These are phyloP conservation scores for Brevipalpus yothersi DNA, from an alignment of 1,140 invertebrate genomes.

Conservation along the genomic window DNA sequence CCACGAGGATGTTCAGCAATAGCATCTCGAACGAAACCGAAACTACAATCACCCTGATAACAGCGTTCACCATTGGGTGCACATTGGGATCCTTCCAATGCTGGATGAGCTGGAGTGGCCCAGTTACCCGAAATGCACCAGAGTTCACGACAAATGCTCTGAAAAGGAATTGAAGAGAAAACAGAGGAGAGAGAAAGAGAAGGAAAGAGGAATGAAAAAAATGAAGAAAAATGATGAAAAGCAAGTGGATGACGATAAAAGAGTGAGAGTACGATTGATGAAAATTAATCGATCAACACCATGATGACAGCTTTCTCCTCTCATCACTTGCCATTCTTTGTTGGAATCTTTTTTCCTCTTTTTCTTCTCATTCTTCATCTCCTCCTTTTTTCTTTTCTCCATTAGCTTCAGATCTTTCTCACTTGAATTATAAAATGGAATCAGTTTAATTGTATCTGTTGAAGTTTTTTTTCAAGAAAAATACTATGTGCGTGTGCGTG, in stretches of 20 bases:
- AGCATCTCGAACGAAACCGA: too few relatives aligned
- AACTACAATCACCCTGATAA: conserved; percentile 5
- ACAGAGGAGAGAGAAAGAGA: background rate
- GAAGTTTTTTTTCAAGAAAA: too few relatives aligned
- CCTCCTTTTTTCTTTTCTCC: background rate
- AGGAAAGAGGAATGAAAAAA: background rate
- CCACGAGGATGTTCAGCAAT: too few relatives aligned
- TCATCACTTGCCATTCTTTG: too few relatives aligned
- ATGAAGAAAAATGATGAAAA: background rate
- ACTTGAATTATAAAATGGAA: background rate
- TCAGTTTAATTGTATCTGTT: background rate
- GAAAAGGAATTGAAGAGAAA: conserved; percentile 10
- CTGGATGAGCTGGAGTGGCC: conserved; percentile 21
- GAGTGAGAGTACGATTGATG: background rate
- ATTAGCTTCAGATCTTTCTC: background rate
- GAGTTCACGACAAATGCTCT: conserved; percentile 33
- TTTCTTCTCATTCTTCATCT: background rate
- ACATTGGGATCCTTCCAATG: conserved; percentile 20
- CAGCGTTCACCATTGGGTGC: conserved; percentile 3
- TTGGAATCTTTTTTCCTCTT: background rate
- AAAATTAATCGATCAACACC: background rate
- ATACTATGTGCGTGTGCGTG: too few relatives aligned
- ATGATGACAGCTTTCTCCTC: too few relatives aligned
- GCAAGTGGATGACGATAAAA: background rate
- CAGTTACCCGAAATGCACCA: conserved; percentile 19